These are phyloP conservation scores for Saccopteryx bilineata DNA, from an alignment of 2,113 vertebrate species.

Conservation along the genomic window DNA sequence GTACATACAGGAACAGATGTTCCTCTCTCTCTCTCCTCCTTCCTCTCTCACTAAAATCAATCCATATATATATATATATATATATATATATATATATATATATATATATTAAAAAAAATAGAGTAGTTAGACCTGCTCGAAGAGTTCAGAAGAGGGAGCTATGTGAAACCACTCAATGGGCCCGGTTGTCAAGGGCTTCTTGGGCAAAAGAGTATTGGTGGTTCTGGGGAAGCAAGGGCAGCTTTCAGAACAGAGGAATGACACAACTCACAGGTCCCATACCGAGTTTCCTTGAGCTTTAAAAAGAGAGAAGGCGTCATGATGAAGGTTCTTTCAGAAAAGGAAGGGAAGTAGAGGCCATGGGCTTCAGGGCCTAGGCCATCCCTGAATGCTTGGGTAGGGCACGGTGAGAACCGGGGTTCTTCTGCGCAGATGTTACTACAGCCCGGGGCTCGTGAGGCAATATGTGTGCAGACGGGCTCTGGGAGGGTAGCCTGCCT, in stretches of 20 bases:
- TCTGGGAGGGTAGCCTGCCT: neutral
- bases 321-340: neutral
- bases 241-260: conserved; percentile 6
- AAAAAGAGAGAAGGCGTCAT: neutral
- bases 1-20: no score
- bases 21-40: no score
- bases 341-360: neutral
- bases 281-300: neutral
- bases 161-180: neutral
- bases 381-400: rapidly evolving
- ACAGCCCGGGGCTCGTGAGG: neutral
- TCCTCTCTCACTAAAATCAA: no score
- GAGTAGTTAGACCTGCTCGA: neutral
- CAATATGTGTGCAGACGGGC: neutral
- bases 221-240: neutral
- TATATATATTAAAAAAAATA: neutral
- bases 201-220: neutral
- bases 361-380: neutral
- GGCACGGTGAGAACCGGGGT: neutral
- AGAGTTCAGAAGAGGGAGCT: neutral
- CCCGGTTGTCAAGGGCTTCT: neutral
- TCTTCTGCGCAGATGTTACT: neutral
- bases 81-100: no score
- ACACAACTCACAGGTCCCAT: neutral
- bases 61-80: no score